Percentiles rank a stretch among this genome's conserved stretches.
Conservation (phyloP, 92 coral and sea anemone species). For the Chrysogorgia sp. region DNA sequence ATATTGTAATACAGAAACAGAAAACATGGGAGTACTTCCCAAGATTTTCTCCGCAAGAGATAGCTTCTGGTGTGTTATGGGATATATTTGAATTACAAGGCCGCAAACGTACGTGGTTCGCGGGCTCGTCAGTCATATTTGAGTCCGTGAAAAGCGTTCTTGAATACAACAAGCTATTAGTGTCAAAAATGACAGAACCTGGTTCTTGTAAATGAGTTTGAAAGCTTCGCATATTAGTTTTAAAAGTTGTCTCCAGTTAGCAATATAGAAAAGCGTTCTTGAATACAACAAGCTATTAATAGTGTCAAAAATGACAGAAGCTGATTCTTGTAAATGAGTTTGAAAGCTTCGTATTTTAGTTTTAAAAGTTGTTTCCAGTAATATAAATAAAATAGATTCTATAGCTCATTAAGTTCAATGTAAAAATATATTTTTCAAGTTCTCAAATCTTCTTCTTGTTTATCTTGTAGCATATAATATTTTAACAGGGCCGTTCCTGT, state of each 20-base stretch:
- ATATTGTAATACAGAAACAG: conserved; percentile 20
- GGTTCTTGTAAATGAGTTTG: no score
- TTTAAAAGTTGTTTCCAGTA: no score
- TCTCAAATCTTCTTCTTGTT: no score
- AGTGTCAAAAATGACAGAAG: conserved; percentile 43
- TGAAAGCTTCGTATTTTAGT: no score
- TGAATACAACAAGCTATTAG: conserved; percentile 45
- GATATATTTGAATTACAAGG: conserved; percentile 51
- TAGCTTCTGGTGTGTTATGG: conserved; percentile 52
- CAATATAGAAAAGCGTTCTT: conserved; percentile 54
- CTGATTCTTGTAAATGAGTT: background rate
- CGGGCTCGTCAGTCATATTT: conserved; percentile 58
- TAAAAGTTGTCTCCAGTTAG: no score
- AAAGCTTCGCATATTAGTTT: no score
- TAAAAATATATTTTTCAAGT: no score
- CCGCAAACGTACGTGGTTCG: conserved; percentile 45
- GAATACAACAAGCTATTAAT: conserved; percentile 48
- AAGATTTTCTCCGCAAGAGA: conserved; percentile 40
- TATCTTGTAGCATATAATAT: background rate
- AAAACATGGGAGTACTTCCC: conserved; percentile 55
- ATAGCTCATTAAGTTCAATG: no score
- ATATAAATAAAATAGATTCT: no score
- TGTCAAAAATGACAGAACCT: conserved; percentile 43
- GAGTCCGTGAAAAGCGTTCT: conserved; percentile 58
- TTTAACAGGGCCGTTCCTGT: no score